A percentile compares a stretch with the other conserved stretches of the same genome.
phyloP scores from a whole-genome alignment of 2,797 vertebrate genomes.

The Moxostoma hubbsi region DNA sequence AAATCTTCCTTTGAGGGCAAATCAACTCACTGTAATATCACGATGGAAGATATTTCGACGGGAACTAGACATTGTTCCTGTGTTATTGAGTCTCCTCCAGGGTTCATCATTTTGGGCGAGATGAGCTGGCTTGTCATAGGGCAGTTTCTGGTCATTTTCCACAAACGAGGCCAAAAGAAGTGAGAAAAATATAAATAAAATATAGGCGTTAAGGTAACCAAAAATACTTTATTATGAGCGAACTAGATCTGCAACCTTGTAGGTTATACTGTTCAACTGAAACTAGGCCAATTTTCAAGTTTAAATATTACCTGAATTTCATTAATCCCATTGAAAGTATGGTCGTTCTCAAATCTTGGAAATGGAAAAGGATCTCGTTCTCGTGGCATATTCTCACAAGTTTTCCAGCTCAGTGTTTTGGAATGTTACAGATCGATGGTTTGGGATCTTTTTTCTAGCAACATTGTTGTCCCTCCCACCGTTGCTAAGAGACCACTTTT shows the following conservation, averaged over 20 bases:
- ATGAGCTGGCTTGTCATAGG: slow-evolving; percentile 68
- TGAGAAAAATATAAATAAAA: background rate
- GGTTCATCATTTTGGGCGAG: slow-evolving; percentile 80
- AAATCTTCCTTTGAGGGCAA: background rate
- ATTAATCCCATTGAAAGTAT: slow-evolving; percentile 65
- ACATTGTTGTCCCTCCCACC: slow-evolving; percentile 48
- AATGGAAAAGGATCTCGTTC: slow-evolving; percentile 73
- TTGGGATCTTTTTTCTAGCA: background rate
- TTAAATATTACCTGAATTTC: slow-evolving; percentile 70
- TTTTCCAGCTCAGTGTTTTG: background rate
- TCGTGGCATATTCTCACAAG: slow-evolving; percentile 64
- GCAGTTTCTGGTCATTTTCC: slow-evolving; percentile 76
- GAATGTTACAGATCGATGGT: slow-evolving; percentile 2
- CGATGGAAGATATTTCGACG: slow-evolving; percentile 61
- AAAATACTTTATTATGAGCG: background rate
- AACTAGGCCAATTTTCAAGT: background rate
- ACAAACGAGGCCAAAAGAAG: slow-evolving; percentile 5
- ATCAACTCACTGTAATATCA: slow-evolving; percentile 70
- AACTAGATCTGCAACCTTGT: background rate
- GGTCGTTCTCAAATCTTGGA: slow-evolving; percentile 69
- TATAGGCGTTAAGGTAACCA: background rate
- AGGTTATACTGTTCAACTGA: background rate
- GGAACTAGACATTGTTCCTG: slow-evolving; percentile 73
- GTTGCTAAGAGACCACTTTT: slow-evolving; percentile 69
- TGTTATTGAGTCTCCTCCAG: slow-evolving; percentile 78